Evolutionary conservation across 92 coral and sea anemone genomes (phyloP).

Genomic region (Porites lobata): DNA sequence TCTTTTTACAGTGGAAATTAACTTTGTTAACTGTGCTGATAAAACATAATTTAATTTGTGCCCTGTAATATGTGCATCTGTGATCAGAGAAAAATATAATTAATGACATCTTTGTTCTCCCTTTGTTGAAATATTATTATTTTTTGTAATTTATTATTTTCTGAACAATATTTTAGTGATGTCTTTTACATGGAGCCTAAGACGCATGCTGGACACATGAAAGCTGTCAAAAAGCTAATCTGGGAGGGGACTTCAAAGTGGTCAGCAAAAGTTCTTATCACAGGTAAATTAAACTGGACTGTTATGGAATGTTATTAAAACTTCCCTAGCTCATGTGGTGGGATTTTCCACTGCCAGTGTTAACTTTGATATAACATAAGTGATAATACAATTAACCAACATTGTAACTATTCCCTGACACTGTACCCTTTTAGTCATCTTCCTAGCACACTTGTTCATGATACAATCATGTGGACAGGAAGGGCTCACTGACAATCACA

Average conservation of each 20-base stretch:
- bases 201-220: slow-evolving; percentile 93
- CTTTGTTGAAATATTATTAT: not conserved
- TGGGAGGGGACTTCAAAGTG: slow-evolving; percentile 98
- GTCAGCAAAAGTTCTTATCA: slow-evolving; percentile 95
- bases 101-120: not conserved
- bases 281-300: slow-evolving; percentile 55
- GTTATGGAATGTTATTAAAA: not conserved
- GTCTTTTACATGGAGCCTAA: slow-evolving; percentile 95
- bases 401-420: too few relatives aligned
- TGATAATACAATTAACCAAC: too few relatives aligned
- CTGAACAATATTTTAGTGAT: slow-evolving; percentile 65
- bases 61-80: not conserved
- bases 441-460: too few relatives aligned
- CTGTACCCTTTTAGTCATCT: too few relatives aligned
- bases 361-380: too few relatives aligned
- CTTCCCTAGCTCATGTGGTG: not conserved
- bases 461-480: too few relatives aligned
- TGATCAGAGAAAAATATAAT: too few relatives aligned
- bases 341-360: not conserved
- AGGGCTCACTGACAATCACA: too few relatives aligned
- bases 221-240: slow-evolving; percentile 89
- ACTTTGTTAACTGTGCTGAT: too few relatives aligned
- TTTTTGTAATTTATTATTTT: not conserved
- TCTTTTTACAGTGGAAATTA: too few relatives aligned
- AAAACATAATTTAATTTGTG: not conserved